Percentiles rank a stretch among this genome's conserved stretches.
These are phyloP conservation scores for Leucozona laternaria DNA, from an alignment of 2,888 invertebrate genomes.

Conservation along the genomic window DNA sequence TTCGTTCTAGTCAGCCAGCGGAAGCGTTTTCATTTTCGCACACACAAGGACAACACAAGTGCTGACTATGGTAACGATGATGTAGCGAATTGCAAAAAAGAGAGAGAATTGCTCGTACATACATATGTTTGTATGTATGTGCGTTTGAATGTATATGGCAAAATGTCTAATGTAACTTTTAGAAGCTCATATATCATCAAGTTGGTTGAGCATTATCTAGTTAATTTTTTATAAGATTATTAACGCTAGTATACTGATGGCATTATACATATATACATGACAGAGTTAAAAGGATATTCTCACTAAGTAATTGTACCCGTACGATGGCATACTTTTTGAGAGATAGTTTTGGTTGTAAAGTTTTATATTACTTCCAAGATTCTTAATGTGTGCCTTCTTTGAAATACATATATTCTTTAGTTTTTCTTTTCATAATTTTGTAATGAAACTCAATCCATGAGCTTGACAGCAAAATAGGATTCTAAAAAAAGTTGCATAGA, in stretches of 20 bases:
- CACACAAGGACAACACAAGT: slow-evolving; percentile 8
- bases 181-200: slow-evolving; percentile 46
- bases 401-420: neutral
- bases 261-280: neutral
- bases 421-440: neutral
- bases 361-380: neutral
- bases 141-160: neutral
- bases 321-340: neutral
- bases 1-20: slow-evolving; percentile 15
- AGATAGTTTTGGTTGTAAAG: neutral
- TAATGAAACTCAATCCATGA: neutral
- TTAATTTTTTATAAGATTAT: slow-evolving; percentile 39
- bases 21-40: slow-evolving; percentile 1
- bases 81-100: slow-evolving; percentile 10
- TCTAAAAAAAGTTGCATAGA: neutral
- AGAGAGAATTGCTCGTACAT: neutral
- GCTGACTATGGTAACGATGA: slow-evolving; percentile 11
- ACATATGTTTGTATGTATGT: neutral
- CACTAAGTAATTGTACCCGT: neutral
- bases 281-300: neutral
- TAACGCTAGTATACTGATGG: neutral
- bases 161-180: slow-evolving; percentile 59
- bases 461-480: neutral
- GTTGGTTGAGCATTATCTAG: slow-evolving; percentile 33
- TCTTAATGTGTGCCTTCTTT: slow-evolving; percentile 13